Percentiles rank a stretch among this genome's conserved stretches.
Conservation (phyloP, 1,140 invertebrate genomes). For the Steinernema feltiae region DNA sequence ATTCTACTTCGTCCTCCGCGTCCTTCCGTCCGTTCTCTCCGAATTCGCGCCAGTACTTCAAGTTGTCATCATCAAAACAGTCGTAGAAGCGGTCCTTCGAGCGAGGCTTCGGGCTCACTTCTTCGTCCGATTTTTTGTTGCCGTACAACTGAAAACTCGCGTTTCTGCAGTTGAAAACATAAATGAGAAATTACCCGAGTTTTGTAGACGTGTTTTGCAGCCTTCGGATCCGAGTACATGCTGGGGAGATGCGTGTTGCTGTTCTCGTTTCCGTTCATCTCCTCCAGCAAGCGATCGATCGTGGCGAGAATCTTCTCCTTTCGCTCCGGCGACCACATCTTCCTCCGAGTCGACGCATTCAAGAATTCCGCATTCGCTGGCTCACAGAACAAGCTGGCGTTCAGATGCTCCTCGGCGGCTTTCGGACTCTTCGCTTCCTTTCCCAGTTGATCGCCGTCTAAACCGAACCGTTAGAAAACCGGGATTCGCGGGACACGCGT, state of each 20-base stretch:
- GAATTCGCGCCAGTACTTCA: neutral
- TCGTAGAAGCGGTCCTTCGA: neutral
- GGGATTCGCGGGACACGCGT: neutral
- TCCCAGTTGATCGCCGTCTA: neutral
- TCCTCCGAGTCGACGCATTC: neutral
- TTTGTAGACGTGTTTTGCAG: neutral
- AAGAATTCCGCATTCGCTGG: neutral
- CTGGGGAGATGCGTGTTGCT: neutral
- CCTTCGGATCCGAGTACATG: neutral
- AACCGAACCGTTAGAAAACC: conserved; percentile 43
- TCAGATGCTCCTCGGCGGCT: conserved; percentile 25
- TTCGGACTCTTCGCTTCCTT: conserved; percentile 2
- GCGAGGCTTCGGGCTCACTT: neutral
- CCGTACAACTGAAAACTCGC: neutral
- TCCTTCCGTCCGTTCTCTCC: neutral
- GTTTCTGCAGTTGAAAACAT: neutral
- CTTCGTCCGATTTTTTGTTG: neutral
- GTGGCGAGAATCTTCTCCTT: neutral
- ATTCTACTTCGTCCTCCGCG: neutral
- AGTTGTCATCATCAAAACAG: neutral
- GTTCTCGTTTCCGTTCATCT: neutral
- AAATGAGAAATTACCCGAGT: neutral
- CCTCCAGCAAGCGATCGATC: neutral
- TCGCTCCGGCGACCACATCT: neutral
- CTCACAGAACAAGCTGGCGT: neutral